Conservation (phyloP, 2,113 vertebrate species). For the Synchiropus splendidus region DNA sequence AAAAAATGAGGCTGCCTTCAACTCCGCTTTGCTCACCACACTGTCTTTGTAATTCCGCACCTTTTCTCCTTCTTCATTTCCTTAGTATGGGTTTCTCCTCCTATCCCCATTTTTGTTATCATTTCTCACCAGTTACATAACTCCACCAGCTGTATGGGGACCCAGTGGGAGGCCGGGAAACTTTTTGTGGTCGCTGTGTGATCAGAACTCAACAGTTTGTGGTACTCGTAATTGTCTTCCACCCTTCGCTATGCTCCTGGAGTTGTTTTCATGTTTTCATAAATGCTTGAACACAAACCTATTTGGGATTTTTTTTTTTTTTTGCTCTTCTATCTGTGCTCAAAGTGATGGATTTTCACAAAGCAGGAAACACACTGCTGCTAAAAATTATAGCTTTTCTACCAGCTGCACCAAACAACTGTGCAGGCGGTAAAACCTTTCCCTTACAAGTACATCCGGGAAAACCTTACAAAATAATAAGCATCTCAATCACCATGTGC, state of each 20-base stretch:
- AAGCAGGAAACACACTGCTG: conserved; percentile 2
- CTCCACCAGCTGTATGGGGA: conserved; percentile 51
- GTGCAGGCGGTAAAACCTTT: conserved; percentile 19
- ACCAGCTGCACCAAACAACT: conserved; percentile 15
- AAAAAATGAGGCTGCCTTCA: too few relatives aligned
- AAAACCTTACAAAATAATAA: conserved; percentile 21
- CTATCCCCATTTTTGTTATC: conserved; percentile 16
- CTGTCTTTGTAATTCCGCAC: too few relatives aligned
- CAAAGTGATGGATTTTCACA: too few relatives aligned
- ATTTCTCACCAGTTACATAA: conserved; percentile 42
- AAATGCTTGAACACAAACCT: too few relatives aligned
- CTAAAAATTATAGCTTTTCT: conserved; percentile 6
- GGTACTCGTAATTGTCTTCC: too few relatives aligned
- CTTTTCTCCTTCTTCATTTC: too few relatives aligned
- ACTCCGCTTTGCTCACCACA: too few relatives aligned
- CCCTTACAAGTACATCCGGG: conserved; percentile 5
- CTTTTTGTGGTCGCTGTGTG: conserved; percentile 19
- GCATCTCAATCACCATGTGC: conserved; percentile 13
- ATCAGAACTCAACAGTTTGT: conserved; percentile 14
- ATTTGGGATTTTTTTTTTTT: too few relatives aligned
- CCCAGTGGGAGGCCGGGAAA: conserved; percentile 29
- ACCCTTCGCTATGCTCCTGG: too few relatives aligned
- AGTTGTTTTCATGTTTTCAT: too few relatives aligned
- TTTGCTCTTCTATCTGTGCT: too few relatives aligned
- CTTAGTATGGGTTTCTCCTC: conserved; percentile 14